Evolutionary conservation across 2,797 vertebrate species (phyloP), one percentile per base, ranked within the genome.

Genomic region (Bufotes viridis): DNA sequence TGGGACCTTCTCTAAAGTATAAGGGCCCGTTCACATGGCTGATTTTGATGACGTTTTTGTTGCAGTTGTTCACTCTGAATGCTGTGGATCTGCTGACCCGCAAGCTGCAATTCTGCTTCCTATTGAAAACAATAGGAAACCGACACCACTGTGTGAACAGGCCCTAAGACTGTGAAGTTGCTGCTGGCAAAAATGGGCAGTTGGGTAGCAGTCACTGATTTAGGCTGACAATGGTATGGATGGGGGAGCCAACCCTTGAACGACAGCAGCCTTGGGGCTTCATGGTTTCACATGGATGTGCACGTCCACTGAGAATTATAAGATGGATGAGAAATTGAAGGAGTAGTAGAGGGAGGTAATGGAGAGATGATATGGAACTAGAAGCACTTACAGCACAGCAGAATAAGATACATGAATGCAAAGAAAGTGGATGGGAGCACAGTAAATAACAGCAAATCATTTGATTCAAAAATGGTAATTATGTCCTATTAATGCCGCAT

Each of bases 381-480:
- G 1, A 34, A 29, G 15, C 76, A 58, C 29, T 17, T 26, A 29
- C 53, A 58, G 70, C 70, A 49, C 18, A 49, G 72, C 18, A 80
- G 14, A 61, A 60, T 20, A 22, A 60, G 26, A 81, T 65, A 58
- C 51, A 65, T 65, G 34, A 51, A 51, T 65, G 53, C 60, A 67
- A 18, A n/a, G 17, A 80, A 34, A 34, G 61, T 34, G 60, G 80
- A 65, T 63, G 11, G n/a, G 34, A 22, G 26, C 57, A 49, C 34
- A 14, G 20, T 65, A 81, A 65, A 65, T 81, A 81, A 61, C 63
- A 63, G 29, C 34, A 49, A 76, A 76, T 14, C 22, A 76, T 55
- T 76, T 76, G 74, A 24, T 76, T 53, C 20, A 14, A 49, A 24
- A 53, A 53, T 76, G 49, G 49, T 76, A 76, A 76, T 76, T 53